A percentile compares a stretch with the other conserved stretches of the same genome.
Conservation (phyloP, 2,888 invertebrate species). For the Physocephala rufipes region DNA sequence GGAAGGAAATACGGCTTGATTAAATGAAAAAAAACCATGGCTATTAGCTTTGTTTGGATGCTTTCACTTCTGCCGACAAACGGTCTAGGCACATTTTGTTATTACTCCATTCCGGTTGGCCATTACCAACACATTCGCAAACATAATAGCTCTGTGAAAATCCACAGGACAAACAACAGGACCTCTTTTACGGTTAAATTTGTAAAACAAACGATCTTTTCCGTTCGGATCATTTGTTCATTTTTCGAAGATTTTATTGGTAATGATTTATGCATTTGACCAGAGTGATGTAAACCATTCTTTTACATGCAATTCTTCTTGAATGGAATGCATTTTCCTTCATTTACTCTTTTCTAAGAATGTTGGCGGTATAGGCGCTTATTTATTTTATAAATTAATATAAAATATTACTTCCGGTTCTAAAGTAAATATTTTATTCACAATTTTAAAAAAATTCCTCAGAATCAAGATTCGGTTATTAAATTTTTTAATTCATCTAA, state of each 20-base stretch:
- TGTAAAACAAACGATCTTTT: neutral
- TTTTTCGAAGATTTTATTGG: neutral
- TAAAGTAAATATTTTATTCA: no score
- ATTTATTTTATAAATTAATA: no score
- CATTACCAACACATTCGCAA: neutral
- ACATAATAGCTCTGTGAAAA: neutral
- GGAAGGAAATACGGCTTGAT: conserved; percentile 12
- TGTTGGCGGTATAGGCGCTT: neutral
- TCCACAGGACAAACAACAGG: neutral
- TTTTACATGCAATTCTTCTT: neutral
- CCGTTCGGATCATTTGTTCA: neutral
- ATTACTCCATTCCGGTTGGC: neutral
- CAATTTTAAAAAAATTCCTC: no score
- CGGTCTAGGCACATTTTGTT: no score
- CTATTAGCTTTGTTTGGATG: no score
- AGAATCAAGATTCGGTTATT: no score
- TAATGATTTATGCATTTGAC: neutral
- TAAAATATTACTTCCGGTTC: no score
- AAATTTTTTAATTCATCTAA: no score
- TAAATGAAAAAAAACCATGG: neutral
- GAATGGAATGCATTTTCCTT: neutral
- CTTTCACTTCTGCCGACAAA: no score
- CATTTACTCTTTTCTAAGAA: no score
- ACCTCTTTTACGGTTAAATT: neutral
- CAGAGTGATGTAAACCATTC: neutral